Evolutionary conservation across 2,888 invertebrate species (phyloP).

Genomic region (Napeogenes sylphis): DNA sequence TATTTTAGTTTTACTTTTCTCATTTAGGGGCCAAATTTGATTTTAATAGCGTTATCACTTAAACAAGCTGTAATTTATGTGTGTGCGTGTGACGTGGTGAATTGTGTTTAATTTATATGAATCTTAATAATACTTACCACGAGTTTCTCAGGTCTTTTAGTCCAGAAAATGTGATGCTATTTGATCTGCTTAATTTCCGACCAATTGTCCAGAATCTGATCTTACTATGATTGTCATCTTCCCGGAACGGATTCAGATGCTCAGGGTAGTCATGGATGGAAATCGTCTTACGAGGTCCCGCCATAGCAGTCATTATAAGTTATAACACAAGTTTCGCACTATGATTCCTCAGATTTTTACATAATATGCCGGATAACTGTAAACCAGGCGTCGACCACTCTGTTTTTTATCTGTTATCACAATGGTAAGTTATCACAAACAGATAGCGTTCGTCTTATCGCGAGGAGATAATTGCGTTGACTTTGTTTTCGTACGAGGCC

Average conservation of each 20-base stretch:
- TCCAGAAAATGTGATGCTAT: conserved; percentile 80
- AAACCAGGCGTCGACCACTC: conserved; percentile 63
- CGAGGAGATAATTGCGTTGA: conserved; percentile 58
- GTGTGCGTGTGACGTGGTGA: background rate
- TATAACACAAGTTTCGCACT: conserved; percentile 43
- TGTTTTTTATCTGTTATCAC: conserved; percentile 70
- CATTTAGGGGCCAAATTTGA: too few relatives aligned
- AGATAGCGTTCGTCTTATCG: conserved; percentile 70
- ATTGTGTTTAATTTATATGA: background rate
- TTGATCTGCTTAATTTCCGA: conserved; percentile 72
- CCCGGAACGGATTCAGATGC: conserved; percentile 86
- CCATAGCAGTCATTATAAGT: conserved; percentile 66
- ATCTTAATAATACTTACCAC: conserved; percentile 70
- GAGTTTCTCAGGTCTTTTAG: conserved; percentile 77
- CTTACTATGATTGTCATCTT: conserved; percentile 81
- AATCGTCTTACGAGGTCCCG: conserved; percentile 67
- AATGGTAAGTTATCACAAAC: conserved; percentile 62
- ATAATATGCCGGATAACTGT: conserved; percentile 54
- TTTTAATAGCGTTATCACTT: too few relatives aligned
- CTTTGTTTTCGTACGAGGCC: conserved; percentile 58
- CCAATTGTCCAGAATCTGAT: conserved; percentile 80
- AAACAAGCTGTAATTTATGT: background rate
- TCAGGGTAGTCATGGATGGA: conserved; percentile 86
- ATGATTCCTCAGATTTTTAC: conserved; percentile 57
- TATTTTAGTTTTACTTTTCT: too few relatives aligned